Evolutionary conservation across 2,797 vertebrate genomes (phyloP), one percentile per base, ranked within the genome.

Genomic region (Psittacula derbiana): DNA sequence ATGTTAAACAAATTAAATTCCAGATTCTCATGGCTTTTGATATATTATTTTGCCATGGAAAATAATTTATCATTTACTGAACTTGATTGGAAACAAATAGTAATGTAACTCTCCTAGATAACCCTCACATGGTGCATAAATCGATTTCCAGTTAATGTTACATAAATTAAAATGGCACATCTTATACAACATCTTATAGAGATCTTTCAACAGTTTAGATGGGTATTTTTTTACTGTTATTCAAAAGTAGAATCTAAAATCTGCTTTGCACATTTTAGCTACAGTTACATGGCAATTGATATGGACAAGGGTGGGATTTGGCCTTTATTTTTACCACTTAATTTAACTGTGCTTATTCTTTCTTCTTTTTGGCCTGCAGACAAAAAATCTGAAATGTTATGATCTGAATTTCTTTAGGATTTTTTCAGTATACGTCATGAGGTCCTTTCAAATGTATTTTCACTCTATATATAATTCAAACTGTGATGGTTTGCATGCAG

Each of bases 1-100:
- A 80, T 41, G 40, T 94, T 95, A 93, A 94, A 73, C 64, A 96
- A 96, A 93, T 95, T 94, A 93, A 94, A 96, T 94, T 94, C 60
- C 79, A 74, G 50, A 90, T 95, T 95, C 88, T 60, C 40, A 31
- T 30, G 80, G 41, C 33, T 31, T 89, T 95, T 84, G 31, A 41
- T 88, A 73, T 71, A 80, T 91, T 93, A 58, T 84, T 95, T 58
- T 93, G 64, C n/a, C 30, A 64, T 16, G 27, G 46, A 79, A 94
- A 75, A 95, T 70, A 81, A 1, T 4, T 46, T 62, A 66, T 64
- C 61, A 75, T 92, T 91, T 71, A 73, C 20, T 84, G 58, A 94
- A 91, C 31, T 79, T 80, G 79, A 75, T 20, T 53, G 74, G 86
- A 93, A 88, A 81, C 15, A 84, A 49, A 47, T 30, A 69, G 16